phyloP scores from a whole-genome alignment of 2,888 invertebrate genomes.

The Drosophila fulvimacula region DNA sequence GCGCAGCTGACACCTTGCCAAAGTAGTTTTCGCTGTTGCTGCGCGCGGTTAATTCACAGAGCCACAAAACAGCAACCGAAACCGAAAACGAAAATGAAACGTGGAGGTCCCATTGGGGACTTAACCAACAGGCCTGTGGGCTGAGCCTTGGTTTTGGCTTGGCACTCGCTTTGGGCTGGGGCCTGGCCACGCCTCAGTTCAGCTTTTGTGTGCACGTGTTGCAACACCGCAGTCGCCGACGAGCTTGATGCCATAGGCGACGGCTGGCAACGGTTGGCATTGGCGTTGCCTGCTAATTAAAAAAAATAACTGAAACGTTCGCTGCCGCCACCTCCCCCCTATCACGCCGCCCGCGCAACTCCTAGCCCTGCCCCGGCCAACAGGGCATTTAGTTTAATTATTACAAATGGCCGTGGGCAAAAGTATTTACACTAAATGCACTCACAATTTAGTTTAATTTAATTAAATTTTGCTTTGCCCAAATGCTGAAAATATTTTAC shows the following conservation, averaged over 20 bases:
- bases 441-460: slow-evolving; percentile 53
- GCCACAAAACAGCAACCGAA: slow-evolving; percentile 35
- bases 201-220: slow-evolving; percentile 65
- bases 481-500: slow-evolving; percentile 4
- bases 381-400: slow-evolving; percentile 71
- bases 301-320: slow-evolving; percentile 41
- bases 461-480: slow-evolving; percentile 41
- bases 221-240: slow-evolving; percentile 57
- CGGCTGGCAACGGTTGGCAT: slow-evolving; percentile 48
- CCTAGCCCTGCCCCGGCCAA: slow-evolving; percentile 10
- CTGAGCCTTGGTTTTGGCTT: slow-evolving; percentile 21
- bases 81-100: slow-evolving; percentile 31
- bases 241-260: slow-evolving; percentile 43
- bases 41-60: slow-evolving; percentile 59
- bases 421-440: slow-evolving; percentile 55
- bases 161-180: slow-evolving; percentile 1
- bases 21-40: slow-evolving; percentile 76
- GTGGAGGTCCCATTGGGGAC: slow-evolving; percentile 61
- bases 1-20: slow-evolving; percentile 79
- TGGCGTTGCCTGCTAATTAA: slow-evolving; percentile 68
- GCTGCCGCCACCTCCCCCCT: slow-evolving; percentile 11
- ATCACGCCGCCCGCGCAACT: slow-evolving; percentile 15
- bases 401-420: slow-evolving; percentile 65
- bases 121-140: slow-evolving; percentile 50
- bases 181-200: slow-evolving; percentile 22